Conservation (phyloP, 2,113 vertebrate species). For the Clarias gariepinus region DNA sequence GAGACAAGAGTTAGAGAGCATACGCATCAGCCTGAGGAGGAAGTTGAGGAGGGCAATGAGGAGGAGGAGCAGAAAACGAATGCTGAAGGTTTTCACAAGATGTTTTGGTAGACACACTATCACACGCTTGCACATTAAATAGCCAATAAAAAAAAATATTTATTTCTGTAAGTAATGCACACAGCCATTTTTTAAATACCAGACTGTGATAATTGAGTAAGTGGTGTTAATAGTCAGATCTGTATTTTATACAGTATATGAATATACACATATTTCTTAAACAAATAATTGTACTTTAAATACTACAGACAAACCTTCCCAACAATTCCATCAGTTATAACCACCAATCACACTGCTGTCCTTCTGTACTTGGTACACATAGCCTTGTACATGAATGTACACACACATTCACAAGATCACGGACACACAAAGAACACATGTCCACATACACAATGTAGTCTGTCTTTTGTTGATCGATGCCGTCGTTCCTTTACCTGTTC, state of each 20-base stretch:
- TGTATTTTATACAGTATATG: not conserved
- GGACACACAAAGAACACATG: slow-evolving; percentile 18
- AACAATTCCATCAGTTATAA: slow-evolving; percentile 39
- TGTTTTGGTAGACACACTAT: not conserved
- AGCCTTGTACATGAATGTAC: not conserved
- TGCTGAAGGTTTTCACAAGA: not conserved
- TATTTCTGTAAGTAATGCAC: not conserved
- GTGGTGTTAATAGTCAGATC: not conserved
- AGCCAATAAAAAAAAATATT: not conserved
- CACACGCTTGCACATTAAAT: not conserved
- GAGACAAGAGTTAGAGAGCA: slow-evolving; percentile 22
- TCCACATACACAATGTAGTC: slow-evolving; percentile 5
- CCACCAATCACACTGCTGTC: slow-evolving; percentile 52
- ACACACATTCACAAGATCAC: not conserved
- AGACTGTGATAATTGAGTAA: not conserved
- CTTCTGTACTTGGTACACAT: slow-evolving; percentile 51
- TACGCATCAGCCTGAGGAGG: not conserved
- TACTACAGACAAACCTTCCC: slow-evolving; percentile 24
- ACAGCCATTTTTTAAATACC: not conserved
- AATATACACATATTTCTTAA: not conserved
- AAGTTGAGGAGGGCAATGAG: not conserved
- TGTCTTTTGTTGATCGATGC: slow-evolving; percentile 23
- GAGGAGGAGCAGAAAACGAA: not conserved
- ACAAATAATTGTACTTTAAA: not conserved
- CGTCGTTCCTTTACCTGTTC: slow-evolving; percentile 53